Evolutionary conservation across 2,797 vertebrate genomes (phyloP).

Genomic region (Enteromius argenteus): DNA sequence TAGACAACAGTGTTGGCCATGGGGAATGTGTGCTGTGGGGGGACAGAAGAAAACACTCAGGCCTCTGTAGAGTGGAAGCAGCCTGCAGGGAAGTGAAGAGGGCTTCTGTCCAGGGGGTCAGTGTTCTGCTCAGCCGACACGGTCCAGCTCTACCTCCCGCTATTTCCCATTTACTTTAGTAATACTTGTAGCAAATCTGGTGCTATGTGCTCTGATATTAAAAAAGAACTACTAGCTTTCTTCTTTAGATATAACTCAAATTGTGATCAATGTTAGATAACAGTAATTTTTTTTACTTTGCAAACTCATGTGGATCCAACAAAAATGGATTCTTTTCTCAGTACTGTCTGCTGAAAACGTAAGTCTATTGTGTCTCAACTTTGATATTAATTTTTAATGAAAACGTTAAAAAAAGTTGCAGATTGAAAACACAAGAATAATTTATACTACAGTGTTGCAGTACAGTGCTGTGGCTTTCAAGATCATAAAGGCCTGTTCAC

Average conservation of each 20-base stretch:
- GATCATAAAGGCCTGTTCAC: background rate
- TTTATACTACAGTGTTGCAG: background rate
- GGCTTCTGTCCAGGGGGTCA: conserved; percentile 20
- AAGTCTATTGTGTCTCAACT: background rate
- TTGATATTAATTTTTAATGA: background rate
- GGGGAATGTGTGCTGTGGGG: background rate
- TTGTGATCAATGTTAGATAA: background rate
- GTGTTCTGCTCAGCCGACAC: conserved; percentile 15
- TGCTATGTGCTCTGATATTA: background rate
- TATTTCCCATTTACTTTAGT: conserved; percentile 10
- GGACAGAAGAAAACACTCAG: conserved; percentile 24
- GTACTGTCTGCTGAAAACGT: background rate
- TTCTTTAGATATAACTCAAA: background rate
- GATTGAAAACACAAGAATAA: background rate
- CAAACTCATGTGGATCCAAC: background rate
- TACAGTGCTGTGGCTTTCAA: background rate
- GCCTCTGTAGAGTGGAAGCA: background rate
- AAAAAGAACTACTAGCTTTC: background rate
- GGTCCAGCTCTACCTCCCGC: background rate
- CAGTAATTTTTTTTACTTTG: background rate
- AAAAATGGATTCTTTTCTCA: background rate
- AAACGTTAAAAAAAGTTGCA: background rate
- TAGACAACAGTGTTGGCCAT: background rate
- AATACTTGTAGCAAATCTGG: background rate
- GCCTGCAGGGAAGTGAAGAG: conserved; percentile 21